Conservation (phyloP, 2,888 invertebrate species). For the Himalopsyche tibetana region DNA sequence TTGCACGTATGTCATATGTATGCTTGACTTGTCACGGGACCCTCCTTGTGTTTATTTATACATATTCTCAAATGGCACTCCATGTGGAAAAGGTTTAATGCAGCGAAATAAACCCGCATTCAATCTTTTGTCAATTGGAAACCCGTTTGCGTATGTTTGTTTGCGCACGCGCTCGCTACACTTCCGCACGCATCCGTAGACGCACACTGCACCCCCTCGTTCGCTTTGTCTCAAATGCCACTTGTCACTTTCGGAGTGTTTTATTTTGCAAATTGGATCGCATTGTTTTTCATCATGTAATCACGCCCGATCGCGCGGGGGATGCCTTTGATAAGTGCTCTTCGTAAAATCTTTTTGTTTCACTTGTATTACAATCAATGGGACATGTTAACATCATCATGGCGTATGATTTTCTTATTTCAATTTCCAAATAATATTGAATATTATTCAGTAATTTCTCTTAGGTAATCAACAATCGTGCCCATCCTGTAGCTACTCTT, state of each 20-base stretch:
- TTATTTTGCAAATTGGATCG: slow-evolving; percentile 56
- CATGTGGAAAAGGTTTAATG: slow-evolving; percentile 37
- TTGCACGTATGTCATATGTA: slow-evolving; percentile 16
- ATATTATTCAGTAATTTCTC: no score
- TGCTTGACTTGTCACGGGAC: slow-evolving; percentile 13
- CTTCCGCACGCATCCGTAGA: slow-evolving; percentile 10
- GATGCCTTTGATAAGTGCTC: slow-evolving; percentile 3
- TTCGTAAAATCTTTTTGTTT: slow-evolving; percentile 32
- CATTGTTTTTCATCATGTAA: slow-evolving; percentile 50
- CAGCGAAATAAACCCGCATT: slow-evolving; percentile 40
- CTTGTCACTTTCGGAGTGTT: slow-evolving; percentile 51
- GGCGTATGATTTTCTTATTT: no score
- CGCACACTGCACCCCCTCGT: slow-evolving; percentile 23
- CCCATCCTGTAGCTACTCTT: no score
- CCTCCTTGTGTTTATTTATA: slow-evolving; percentile 31
- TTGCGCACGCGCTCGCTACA: slow-evolving; percentile 33
- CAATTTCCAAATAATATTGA: no score
- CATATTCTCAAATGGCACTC: slow-evolving; percentile 13
- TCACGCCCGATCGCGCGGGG: slow-evolving; percentile 50
- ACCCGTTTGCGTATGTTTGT: slow-evolving; percentile 35
- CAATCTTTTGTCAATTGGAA: slow-evolving; percentile 42
- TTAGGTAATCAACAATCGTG: no score
- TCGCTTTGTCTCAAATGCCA: slow-evolving; percentile 39
- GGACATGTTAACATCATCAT: neutral
- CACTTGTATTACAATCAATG: slow-evolving; percentile 16